Percentiles rank a stretch among this genome's conserved stretches.
Conservation (phyloP, 2,888 invertebrate species). For the Eurytoma californica region DNA sequence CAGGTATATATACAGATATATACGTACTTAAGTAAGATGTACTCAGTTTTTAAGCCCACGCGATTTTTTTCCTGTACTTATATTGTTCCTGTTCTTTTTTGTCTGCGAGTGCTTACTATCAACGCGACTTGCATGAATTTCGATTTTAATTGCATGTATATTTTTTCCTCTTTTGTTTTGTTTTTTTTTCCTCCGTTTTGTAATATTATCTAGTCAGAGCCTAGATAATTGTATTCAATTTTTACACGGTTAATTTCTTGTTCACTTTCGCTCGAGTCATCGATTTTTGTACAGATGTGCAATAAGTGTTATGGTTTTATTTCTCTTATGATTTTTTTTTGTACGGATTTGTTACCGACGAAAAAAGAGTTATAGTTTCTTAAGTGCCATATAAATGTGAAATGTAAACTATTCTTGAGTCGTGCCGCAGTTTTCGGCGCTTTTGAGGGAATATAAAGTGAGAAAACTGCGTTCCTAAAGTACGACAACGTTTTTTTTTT, state of each 20-base stretch:
- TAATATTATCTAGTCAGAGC: conserved; percentile 63
- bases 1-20: conserved; percentile 34
- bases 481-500: conserved; percentile 35
- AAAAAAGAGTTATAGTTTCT: conserved; percentile 50
- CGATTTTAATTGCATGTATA: background rate
- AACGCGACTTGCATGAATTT: conserved; percentile 16
- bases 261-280: conserved; percentile 24
- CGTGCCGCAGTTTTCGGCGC: conserved; percentile 25
- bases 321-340: conserved; percentile 4
- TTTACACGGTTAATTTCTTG: conserved; percentile 31
- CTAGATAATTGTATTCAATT: conserved; percentile 59
- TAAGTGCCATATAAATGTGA: conserved; percentile 55
- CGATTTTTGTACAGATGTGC: conserved; percentile 44
- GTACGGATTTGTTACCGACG: conserved; percentile 43
- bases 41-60: conserved; percentile 36
- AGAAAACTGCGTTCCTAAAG: conserved; percentile 46
- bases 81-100: conserved; percentile 34
- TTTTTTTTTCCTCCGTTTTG: conserved; percentile 31
- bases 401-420: conserved; percentile 24
- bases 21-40: conserved; percentile 53
- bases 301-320: conserved; percentile 44
- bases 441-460: background rate
- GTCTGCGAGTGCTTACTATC: background rate
- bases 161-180: background rate
- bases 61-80: conserved; percentile 16